These are phyloP conservation scores for Rotaria magnacalcarata DNA, from an alignment of 2,888 invertebrate species.

Conservation along the genomic window DNA sequence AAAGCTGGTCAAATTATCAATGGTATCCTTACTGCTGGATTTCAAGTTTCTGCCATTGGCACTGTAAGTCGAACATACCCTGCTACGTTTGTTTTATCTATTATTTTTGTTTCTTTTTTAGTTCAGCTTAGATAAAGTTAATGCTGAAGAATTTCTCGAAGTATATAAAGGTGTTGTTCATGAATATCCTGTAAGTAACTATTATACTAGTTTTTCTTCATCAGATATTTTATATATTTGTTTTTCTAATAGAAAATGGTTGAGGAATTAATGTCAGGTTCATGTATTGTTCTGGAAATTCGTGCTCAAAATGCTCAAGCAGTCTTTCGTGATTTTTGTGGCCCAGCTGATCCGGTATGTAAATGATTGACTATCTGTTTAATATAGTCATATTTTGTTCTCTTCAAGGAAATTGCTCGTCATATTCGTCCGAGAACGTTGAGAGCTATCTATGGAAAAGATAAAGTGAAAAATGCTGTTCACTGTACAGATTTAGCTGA, in stretches of 20 bases:
- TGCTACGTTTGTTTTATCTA: not conserved
- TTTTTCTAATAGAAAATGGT: conserved; percentile 65
- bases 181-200: conserved; percentile 63
- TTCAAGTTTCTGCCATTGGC: conserved; percentile 51
- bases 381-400: not conserved
- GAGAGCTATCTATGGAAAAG: conserved; percentile 76
- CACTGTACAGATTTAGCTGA: conserved; percentile 88
- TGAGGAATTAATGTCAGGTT: conserved; percentile 75
- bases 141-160: conserved; percentile 84
- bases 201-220: not conserved
- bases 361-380: not conserved
- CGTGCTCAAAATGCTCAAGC: conserved; percentile 57
- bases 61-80: too few relatives aligned
- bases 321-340: conserved; percentile 74
- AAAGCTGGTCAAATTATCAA: conserved; percentile 68
- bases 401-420: conserved; percentile 74
- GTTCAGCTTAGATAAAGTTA: conserved; percentile 71
- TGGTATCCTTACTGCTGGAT: conserved; percentile 72
- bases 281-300: conserved; percentile 79
- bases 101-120: conserved; percentile 47
- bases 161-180: conserved; percentile 75
- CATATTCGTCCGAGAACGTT: conserved; percentile 77
- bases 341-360: conserved; percentile 81
- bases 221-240: not conserved
- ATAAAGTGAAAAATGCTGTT: conserved; percentile 77